Evolutionary conservation across 2,888 invertebrate genomes (phyloP), one percentile per base, ranked within the genome.

Genomic region (Rotaria socialis): DNA sequence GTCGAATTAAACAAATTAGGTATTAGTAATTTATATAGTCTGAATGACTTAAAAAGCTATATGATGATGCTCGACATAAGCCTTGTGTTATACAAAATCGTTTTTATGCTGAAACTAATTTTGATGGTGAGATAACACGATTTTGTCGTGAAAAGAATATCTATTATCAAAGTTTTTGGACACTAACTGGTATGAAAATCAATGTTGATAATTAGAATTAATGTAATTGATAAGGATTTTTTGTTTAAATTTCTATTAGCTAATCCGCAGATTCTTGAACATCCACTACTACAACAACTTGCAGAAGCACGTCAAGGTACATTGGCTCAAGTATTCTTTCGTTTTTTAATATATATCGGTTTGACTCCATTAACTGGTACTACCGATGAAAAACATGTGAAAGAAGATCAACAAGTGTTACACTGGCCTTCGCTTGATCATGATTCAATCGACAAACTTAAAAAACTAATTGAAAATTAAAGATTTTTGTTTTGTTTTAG

Each of bases 71-170:
- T 24, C 75, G 52, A 43, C 47, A 75, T 50, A 85, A 85, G 43
- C 75, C 85, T 14, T 43, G 75, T 14, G 85, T 85, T 35, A 47
- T 85, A 41, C 85, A 85, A 75, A 85, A 85, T 75, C 85, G 85
- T 75, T 85, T 85, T 19, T 35, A 85, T 55, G 85, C 85, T 47
- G 75, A 85, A 14, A 85, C 85, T 14, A 52, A 50, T 27, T 85
- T 50, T 55, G 85, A 85, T 41, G 8, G 16, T 50, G 75, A 85
- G 3, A 60, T 85, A 67, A 47, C 75, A 43, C 7, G 47, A 24
- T 85, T 85, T 75, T 85, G 85, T 55, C 35, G 43, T 16, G 52
- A 43, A 41, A 67, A 85, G 24, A 55, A 55, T 75, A 67, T 85
- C 35, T 75, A 47, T 35, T 85, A 85, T 55, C 85, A 85, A 35